Conservation (phyloP, 2,113 vertebrate genomes). For the Campylorhamphus procurvoides region DNA sequence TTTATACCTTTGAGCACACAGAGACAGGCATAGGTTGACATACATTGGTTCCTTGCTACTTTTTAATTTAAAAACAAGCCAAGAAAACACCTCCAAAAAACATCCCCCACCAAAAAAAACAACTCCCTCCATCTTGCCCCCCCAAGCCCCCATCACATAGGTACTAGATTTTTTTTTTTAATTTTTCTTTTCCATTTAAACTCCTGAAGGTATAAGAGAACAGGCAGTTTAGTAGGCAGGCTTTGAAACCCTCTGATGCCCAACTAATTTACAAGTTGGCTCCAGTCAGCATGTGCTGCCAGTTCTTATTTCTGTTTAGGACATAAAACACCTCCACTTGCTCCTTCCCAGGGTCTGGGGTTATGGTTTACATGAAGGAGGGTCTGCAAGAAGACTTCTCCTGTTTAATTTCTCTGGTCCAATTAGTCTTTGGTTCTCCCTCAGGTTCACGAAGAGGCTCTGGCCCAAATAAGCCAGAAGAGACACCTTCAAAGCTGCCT, state of each 20-base stretch:
- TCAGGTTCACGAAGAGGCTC: background rate
- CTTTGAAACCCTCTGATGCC: background rate
- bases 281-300: background rate
- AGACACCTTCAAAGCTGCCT: background rate
- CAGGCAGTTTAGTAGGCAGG: background rate
- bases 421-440: background rate
- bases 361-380: background rate
- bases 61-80: background rate
- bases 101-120: too few relatives aligned
- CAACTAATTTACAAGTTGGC: background rate
- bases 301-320: background rate
- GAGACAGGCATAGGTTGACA: too few relatives aligned
- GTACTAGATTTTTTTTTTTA: too few relatives aligned
- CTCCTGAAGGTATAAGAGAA: background rate
- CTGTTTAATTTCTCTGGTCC: background rate
- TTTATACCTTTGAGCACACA: background rate
- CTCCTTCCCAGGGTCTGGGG: fast-evolving
- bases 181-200: background rate
- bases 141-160: background rate
- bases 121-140: too few relatives aligned
- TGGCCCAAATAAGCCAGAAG: background rate
- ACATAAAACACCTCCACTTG: background rate
- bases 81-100: background rate
- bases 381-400: background rate
- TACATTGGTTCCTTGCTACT: background rate